A percentile compares a stretch with the other conserved stretches of the same genome.
Conservation (phyloP, 2,113 vertebrate species). For the Pelmatolapia mariae region DNA sequence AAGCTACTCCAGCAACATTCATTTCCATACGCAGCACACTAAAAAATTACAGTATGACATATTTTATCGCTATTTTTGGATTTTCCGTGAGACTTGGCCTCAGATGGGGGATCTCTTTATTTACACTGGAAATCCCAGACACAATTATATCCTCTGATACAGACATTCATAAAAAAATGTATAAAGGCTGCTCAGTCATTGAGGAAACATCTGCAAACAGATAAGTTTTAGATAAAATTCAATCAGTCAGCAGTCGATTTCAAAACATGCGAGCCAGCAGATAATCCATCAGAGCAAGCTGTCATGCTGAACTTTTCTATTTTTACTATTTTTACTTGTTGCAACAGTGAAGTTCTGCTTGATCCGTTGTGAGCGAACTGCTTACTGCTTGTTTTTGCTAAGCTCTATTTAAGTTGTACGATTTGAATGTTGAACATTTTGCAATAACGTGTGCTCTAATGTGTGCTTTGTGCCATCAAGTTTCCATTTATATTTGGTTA, state of each 20-base stretch:
- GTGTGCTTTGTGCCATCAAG: neutral
- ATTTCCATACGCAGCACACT: neutral
- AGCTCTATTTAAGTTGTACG: neutral
- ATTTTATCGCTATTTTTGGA: accelerated
- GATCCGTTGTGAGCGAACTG: accelerated
- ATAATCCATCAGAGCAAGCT: neutral
- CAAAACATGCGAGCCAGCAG: neutral
- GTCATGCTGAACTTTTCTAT: neutral
- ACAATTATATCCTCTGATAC: neutral
- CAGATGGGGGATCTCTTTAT: neutral
- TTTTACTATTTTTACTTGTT: neutral
- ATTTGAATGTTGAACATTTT: accelerated
- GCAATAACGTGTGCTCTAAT: neutral
- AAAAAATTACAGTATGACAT: neutral
- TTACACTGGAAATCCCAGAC: neutral
- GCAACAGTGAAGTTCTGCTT: neutral
- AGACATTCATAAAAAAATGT: neutral
- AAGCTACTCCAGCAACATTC: neutral
- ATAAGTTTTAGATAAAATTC: neutral
- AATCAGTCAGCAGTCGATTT: neutral
- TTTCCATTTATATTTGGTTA: neutral
- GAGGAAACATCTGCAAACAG: neutral
- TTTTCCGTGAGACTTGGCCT: neutral
- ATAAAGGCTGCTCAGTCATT: neutral
- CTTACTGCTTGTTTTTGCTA: neutral